phyloP scores from a whole-genome alignment of 2,888 invertebrate species.

The Carterocephalus palaemon region DNA sequence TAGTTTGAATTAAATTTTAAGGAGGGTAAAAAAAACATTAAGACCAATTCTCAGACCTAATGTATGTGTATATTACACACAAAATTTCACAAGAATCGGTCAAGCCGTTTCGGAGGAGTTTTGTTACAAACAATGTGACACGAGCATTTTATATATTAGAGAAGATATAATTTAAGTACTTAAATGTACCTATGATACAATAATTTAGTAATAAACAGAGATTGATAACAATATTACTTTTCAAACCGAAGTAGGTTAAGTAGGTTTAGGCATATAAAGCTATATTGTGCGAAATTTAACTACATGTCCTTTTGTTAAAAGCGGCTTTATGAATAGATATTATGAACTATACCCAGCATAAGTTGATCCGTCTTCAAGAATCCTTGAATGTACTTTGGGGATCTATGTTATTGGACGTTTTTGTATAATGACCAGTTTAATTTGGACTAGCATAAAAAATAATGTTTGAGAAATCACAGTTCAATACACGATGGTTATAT shows the following conservation, averaged over 20 bases:
- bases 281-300: slow-evolving; percentile 12
- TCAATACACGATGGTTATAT: slow-evolving; percentile 4
- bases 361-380: slow-evolving; percentile 5
- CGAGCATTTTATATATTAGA: too few species aligned
- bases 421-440: slow-evolving; percentile 7
- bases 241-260: slow-evolving; percentile 1
- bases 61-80: too few species aligned
- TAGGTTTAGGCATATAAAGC: background rate
- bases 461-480: background rate
- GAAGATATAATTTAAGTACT: too few species aligned
- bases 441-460: background rate
- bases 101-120: too few species aligned
- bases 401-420: slow-evolving; percentile 7
- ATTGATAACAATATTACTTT: too few species aligned
- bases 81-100: too few species aligned
- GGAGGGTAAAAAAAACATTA: too few species aligned
- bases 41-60: too few species aligned
- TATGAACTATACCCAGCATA: slow-evolving; percentile 10
- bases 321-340: slow-evolving; percentile 19
- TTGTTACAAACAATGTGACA: too few species aligned
- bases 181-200: too few species aligned
- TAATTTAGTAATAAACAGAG: too few species aligned
- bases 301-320: slow-evolving; percentile 11
- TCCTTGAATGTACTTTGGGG: background rate
- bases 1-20: too few species aligned